Evolutionary conservation across 2,797 vertebrate species (phyloP), one percentile per base, ranked within the genome.

Genomic region (Cyprinodon diabolis): DNA sequence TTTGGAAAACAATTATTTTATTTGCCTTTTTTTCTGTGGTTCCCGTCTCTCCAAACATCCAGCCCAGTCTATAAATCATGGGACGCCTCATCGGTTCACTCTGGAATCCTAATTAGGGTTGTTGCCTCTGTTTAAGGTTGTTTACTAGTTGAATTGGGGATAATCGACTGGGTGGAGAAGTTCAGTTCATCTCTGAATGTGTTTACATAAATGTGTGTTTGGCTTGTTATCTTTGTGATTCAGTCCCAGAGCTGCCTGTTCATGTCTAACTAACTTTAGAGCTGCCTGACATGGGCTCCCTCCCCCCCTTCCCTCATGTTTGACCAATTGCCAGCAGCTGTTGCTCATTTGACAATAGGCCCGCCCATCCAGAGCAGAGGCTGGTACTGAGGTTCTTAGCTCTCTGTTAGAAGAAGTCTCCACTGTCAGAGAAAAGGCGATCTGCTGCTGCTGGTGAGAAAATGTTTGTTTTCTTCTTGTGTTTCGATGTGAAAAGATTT

Each of bases 241-340:
- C 37, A 45, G 62, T 60, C 45, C 25, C 30, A 11, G 19, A 48
- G 54, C 37, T 56, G 12, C 19, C 47, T n/a, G 15, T 69, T 73
- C 86, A 82, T 82, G 75, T 79, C 82, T 76, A 85, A 25, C 80
- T 65, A 65, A 80, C 76, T 75, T 72, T 21, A n/a, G 68, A 77
- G 60, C 66, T 73, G 83, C 72, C 79, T 75, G 82, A 13, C 69
- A 70, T 75, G 54, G 25, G 14, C 4, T 56, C n/a, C 66, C 51
- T 14, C 66, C 30, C 47, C 12, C 57, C 52, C 54, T 37, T 68
- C 37, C 4, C 69, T 35, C 62, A 2, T 70, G 45, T 77, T 76
- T 85, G 88, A 86, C 86, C 87, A 86, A 81, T 84, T 91, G 87
- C 86, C 88, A 90, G 86, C 93, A 94, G 94, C 94, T 94, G 94